These are phyloP conservation scores for Calonectris borealis DNA, from an alignment of 2,113 vertebrate species.

Conservation along the genomic window DNA sequence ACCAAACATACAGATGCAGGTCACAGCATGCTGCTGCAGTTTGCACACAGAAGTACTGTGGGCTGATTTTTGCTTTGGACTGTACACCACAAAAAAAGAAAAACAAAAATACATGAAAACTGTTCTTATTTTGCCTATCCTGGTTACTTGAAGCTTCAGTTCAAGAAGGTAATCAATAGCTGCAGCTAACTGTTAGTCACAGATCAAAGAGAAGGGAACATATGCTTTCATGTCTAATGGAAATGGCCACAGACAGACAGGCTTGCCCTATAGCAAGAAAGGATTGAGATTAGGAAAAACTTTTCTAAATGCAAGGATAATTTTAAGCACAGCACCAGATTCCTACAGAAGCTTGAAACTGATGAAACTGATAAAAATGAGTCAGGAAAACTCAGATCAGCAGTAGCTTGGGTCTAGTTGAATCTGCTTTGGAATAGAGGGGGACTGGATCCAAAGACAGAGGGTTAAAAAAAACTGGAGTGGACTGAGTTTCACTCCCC, in stretches of 20 bases:
- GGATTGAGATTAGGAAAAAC: neutral
- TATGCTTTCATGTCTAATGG: neutral
- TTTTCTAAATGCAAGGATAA: neutral
- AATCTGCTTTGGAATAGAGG: neutral
- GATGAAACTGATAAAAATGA: neutral
- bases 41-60: neutral
- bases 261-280: neutral
- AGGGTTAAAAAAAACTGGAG: neutral
- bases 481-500: neutral
- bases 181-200: neutral
- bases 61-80: neutral
- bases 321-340: neutral
- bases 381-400: neutral
- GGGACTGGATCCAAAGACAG: neutral
- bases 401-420: neutral
- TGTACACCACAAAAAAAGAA: fast-evolving
- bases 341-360: neutral
- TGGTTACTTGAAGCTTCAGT: neutral
- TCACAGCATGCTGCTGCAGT: neutral
- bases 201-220: neutral
- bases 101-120: neutral
- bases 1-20: neutral
- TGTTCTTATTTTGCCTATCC: neutral
- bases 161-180: neutral
- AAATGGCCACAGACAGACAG: neutral